These are phyloP conservation scores for Diadophis punctatus DNA, from an alignment of 2,113 vertebrate species.

Conservation along the genomic window DNA sequence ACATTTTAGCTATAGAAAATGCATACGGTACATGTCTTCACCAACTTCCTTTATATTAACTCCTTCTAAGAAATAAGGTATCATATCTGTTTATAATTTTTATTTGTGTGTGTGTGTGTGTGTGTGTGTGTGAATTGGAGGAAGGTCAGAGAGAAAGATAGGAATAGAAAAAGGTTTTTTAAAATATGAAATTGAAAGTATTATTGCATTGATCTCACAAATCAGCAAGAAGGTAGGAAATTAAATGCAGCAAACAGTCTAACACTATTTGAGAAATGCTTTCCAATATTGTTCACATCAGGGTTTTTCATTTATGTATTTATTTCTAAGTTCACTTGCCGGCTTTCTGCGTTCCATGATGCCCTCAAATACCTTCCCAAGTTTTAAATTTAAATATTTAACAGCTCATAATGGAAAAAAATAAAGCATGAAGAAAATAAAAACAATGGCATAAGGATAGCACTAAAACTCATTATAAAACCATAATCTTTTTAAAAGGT, in stretches of 20 bases:
- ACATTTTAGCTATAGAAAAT: neutral
- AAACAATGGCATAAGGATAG: neutral
- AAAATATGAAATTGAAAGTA: neutral
- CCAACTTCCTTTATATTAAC: neutral
- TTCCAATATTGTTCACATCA: neutral
- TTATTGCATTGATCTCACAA: neutral
- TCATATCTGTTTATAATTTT: neutral
- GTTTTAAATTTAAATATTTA: neutral
- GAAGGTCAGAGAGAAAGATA: neutral
- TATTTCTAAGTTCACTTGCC: neutral
- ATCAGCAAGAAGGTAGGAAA: neutral
- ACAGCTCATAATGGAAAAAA: neutral
- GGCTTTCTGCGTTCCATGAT: neutral
- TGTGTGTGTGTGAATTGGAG: neutral
- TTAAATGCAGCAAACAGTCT: neutral
- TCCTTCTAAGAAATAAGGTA: neutral
- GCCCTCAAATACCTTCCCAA: neutral
- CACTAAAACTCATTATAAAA: neutral
- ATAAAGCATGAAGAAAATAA: neutral
- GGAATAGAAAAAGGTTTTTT: neutral
- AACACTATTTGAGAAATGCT: neutral
- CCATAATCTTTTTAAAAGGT: neutral
- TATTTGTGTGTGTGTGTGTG: neutral
- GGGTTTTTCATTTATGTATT: neutral
- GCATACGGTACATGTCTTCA: neutral